Percentiles rank a stretch among this genome's conserved stretches.
phyloP scores from a whole-genome alignment of 2,113 vertebrate species.

The Apus apus region DNA sequence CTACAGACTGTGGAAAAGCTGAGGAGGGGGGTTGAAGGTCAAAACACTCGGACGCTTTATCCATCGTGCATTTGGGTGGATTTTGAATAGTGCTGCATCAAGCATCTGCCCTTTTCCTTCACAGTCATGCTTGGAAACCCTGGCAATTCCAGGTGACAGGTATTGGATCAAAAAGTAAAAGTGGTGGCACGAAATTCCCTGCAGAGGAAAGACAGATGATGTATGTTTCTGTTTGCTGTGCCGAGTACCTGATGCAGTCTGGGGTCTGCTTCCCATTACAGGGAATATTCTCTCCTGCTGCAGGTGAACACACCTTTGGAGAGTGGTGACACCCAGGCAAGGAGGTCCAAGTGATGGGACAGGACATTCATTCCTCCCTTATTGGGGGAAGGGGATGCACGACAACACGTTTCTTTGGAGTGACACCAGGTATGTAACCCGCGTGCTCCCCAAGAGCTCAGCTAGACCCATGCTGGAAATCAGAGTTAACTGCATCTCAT shows the following conservation, averaged over 20 bases:
- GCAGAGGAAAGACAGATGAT: background rate
- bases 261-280: background rate
- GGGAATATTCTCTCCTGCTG: background rate
- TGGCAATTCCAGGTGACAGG: constrained; percentile 22
- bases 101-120: background rate
- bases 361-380: background rate
- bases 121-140: background rate
- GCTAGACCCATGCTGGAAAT: background rate
- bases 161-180: constrained; percentile 22
- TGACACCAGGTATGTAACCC: background rate
- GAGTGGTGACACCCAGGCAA: background rate
- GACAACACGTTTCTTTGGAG: background rate
- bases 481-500: background rate
- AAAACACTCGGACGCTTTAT: background rate
- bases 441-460: background rate
- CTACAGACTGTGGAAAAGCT: background rate
- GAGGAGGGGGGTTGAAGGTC: background rate
- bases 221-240: background rate
- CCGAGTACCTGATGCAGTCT: background rate
- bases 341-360: background rate
- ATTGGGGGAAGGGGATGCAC: background rate
- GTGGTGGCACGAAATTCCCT: background rate
- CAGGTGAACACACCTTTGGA: background rate
- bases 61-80: constrained; percentile 6
- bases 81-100: constrained; percentile 10